Percentiles rank a stretch among this genome's conserved stretches.
These are phyloP conservation scores for Dicyrtomina minuta DNA, from an alignment of 2,888 invertebrate species.

Conservation along the genomic window DNA sequence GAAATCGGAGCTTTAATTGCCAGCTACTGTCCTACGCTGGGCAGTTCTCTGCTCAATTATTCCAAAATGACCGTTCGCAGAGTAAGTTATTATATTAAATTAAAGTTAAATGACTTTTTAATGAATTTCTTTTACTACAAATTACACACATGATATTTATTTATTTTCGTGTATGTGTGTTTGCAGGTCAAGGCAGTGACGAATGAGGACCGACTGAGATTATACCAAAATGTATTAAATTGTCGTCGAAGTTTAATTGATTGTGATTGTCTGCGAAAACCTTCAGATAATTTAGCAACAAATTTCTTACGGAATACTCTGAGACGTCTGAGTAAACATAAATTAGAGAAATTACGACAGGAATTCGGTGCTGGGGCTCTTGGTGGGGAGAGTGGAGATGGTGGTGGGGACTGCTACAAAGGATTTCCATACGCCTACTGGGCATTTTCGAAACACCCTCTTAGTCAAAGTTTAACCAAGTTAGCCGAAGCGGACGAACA, in stretches of 20 bases:
- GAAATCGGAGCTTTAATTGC: conserved; percentile 91
- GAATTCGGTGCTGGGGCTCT: conserved; percentile 63
- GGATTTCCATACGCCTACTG: conserved; percentile 83
- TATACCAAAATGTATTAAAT: conserved; percentile 83
- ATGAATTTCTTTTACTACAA: no score
- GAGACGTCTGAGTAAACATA: conserved; percentile 70
- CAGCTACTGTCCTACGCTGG: conserved; percentile 83
- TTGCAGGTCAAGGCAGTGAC: conserved; percentile 68
- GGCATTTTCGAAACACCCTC: conserved; percentile 80
- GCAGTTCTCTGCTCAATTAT: conserved; percentile 45
- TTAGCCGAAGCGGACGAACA: conserved; percentile 84
- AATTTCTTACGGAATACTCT: conserved; percentile 85
- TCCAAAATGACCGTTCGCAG: conserved; percentile 41
- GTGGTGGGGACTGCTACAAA: conserved; percentile 81
- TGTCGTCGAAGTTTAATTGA: conserved; percentile 81
- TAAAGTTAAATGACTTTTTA: neutral
- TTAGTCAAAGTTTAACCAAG: conserved; percentile 80
- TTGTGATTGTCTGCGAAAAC: conserved; percentile 76
- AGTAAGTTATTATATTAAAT: conserved; percentile 22
- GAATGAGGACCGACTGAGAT: conserved; percentile 80
- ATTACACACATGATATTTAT: conserved; percentile 1
- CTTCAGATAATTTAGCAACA: conserved; percentile 75
- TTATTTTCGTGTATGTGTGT: neutral
- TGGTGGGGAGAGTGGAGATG: conserved; percentile 71
- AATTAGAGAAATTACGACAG: conserved; percentile 73